A percentile compares a stretch with the other conserved stretches of the same genome.
These are phyloP conservation scores for Aspiorhynchus laticeps DNA, from an alignment of 2,113 vertebrate genomes.

Conservation along the genomic window DNA sequence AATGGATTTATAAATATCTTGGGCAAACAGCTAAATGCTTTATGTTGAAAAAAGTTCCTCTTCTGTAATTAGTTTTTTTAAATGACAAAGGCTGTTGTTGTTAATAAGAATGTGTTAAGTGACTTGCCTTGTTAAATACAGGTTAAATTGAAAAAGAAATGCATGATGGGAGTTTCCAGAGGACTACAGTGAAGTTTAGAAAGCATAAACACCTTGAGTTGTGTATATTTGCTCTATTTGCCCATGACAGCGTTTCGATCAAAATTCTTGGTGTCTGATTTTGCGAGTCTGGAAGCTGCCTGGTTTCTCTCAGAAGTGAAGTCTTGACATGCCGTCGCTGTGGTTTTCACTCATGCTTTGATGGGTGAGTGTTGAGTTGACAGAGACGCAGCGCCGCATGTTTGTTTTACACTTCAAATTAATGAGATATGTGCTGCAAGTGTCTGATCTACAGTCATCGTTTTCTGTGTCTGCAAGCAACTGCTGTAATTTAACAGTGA, in stretches of 20 bases:
- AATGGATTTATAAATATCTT: too few species aligned
- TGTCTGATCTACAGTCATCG: not conserved
- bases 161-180: not conserved
- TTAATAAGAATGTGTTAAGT: too few species aligned
- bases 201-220: not conserved
- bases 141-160: not conserved
- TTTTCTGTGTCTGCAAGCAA: not conserved
- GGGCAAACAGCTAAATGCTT: too few species aligned
- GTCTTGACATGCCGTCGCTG: not conserved
- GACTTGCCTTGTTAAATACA: not conserved
- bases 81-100: too few species aligned
- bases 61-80: too few species aligned
- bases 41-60: not conserved
- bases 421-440: not conserved
- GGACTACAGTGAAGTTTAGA: not conserved
- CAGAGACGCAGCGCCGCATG: not conserved
- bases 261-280: not conserved
- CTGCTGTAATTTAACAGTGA: not conserved
- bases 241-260: not conserved
- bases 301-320: slow-evolving; percentile 4
- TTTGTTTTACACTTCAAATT: slow-evolving; percentile 1
- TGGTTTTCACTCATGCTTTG: not conserved
- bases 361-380: not conserved
- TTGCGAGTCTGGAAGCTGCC: not conserved
- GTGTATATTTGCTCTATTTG: not conserved